A percentile compares a stretch with the other conserved stretches of the same genome.
Conservation (phyloP, 2,113 vertebrate genomes). For the Callipepla squamata region DNA sequence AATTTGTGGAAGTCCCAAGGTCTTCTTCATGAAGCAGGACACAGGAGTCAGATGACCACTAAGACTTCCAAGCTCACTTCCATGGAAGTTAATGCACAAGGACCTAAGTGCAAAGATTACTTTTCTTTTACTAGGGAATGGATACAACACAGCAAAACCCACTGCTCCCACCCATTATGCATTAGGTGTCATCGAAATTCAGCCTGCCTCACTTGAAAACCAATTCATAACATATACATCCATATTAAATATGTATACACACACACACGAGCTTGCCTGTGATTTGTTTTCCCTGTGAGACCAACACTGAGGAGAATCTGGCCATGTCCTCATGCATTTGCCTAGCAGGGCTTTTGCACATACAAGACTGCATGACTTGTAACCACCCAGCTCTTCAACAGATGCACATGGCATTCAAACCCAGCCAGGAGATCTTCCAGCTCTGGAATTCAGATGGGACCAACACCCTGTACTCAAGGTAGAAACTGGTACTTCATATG, state of each 20-base stretch:
- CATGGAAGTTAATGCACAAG: neutral
- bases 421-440: neutral
- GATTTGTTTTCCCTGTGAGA: neutral
- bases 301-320: neutral
- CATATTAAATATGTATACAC: neutral
- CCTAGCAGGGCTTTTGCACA: neutral
- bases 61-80: neutral
- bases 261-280: neutral
- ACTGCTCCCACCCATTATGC: neutral
- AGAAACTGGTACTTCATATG: neutral
- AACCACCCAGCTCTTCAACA: neutral
- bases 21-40: neutral
- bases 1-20: neutral
- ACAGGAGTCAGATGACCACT: neutral
- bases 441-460: neutral
- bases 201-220: neutral
- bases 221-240: neutral
- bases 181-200: neutral
- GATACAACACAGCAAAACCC: neutral
- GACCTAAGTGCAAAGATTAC: neutral
- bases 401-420: rapidly evolving
- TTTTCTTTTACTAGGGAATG: neutral
- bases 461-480: neutral
- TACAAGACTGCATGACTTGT: rapidly evolving
- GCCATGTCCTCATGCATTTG: neutral